Evolutionary conservation across 2,888 invertebrate species (phyloP), one percentile per base, ranked within the genome.

Genomic region (Coleophora deauratella): DNA sequence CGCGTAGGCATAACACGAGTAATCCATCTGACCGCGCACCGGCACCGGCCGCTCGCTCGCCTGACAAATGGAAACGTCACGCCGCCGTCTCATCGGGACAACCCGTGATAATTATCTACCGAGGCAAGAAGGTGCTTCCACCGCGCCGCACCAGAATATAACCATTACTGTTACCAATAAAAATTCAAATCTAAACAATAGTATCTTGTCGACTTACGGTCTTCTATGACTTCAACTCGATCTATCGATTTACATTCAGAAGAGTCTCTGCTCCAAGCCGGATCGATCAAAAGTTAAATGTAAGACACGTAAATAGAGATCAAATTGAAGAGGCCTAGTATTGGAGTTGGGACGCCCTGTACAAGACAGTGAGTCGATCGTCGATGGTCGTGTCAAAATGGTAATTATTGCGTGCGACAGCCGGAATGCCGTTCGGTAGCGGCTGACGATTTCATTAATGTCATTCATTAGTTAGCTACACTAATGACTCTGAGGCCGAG

Each of bases 331-430:
- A 36, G 21, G 35, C 10, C 14, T 33, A 35, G n/a, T 4, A 13
- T 31, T 43, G 43, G 42, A 45, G 42, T 45, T 50, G 34, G 43
- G 39, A 43, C 32, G 38, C 35, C 43, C 31, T 35, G 44, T 34
- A 38, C 38, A 40, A 41, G 41, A 36, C 15, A 33, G 39, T 41
- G 42, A 45, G 46, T 46, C 43, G 52, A 49, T 53, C 56, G 58
- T 61, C 59, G 60, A 66, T 63, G 53, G 59, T 52, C 51, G 57
- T 64, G 66, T 68, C 66, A 63, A 60, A 64, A 66, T 63, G 62
- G 58, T 61, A 62, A 63, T 65, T 57, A 61, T 57, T 41, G 43
- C 36, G 43, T 44, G 55, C 51, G 57, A 50, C 48, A 47, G 41
- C 39, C 54, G 57, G 62, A 48, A 53, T 48, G 50, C 44, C 46